Percentiles rank a stretch among this genome's conserved stretches.
phyloP scores from a whole-genome alignment of 2,888 invertebrate species.

The Sarcophaga carnaria region DNA sequence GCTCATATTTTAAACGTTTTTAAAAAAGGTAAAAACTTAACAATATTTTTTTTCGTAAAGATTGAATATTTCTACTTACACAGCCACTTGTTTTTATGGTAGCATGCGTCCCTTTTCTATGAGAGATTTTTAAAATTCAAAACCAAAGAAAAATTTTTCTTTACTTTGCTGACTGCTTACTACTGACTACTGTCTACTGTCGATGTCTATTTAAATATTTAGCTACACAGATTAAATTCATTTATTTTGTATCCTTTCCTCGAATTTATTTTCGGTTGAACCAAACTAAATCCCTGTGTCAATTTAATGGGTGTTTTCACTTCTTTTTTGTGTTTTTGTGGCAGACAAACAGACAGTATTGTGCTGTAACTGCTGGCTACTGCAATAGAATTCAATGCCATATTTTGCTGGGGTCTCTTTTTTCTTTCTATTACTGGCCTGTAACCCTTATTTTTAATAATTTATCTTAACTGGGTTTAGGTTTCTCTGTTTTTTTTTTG shows the following conservation, averaged over 20 bases:
- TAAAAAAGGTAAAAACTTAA: too few relatives aligned
- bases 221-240: slow-evolving; percentile 5
- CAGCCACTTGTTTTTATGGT: too few relatives aligned
- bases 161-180: too few relatives aligned
- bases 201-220: too few relatives aligned
- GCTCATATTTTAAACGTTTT: too few relatives aligned
- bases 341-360: slow-evolving; percentile 35
- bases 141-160: too few relatives aligned
- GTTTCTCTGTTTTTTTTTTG: not conserved
- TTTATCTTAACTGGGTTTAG: slow-evolving; percentile 58
- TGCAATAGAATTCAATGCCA: slow-evolving; percentile 1
- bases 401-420: slow-evolving; percentile 9
- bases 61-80: too few relatives aligned
- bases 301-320: slow-evolving; percentile 47
- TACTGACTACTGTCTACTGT: too few relatives aligned
- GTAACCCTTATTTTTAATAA: slow-evolving; percentile 62
- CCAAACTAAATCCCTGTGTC: slow-evolving; percentile 42
- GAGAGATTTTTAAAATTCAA: too few relatives aligned
- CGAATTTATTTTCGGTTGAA: slow-evolving; percentile 6
- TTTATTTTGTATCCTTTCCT: slow-evolving; percentile 21
- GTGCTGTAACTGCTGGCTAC: not conserved
- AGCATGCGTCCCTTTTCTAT: too few relatives aligned
- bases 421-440: slow-evolving; percentile 1
- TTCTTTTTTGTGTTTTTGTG: slow-evolving; percentile 34
- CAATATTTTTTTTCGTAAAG: too few relatives aligned